Conservation (phyloP, 2,888 invertebrate species). For the Stratiomys singularior region DNA sequence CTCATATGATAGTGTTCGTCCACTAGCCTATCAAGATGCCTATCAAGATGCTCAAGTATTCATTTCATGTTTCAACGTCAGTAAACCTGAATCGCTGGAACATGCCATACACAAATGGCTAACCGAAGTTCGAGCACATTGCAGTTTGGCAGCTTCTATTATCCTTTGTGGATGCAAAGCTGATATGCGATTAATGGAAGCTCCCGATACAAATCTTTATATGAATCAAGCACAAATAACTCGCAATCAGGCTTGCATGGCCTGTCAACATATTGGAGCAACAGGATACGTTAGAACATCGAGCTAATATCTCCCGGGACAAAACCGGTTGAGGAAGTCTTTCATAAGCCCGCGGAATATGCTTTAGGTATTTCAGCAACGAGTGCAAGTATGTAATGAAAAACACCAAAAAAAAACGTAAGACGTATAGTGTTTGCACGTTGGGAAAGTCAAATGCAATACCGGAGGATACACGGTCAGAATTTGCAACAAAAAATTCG, state of each 20-base stretch:
- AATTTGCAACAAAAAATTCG: conserved; percentile 69
- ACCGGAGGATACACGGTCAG: conserved; percentile 70
- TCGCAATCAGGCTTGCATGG: conserved; percentile 69
- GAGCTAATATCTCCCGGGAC: conserved; percentile 70
- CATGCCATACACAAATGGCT: conserved; percentile 74
- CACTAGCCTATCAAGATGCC: conserved; percentile 73
- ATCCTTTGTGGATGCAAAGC: conserved; percentile 75
- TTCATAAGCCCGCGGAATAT: conserved; percentile 74
- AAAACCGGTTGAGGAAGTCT: conserved; percentile 71
- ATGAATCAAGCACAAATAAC: conserved; percentile 54
- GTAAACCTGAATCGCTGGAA: conserved; percentile 70
- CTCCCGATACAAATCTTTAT: conserved; percentile 34
- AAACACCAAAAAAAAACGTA: conserved; percentile 49
- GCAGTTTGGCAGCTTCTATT: conserved; percentile 68
- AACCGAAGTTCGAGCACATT: conserved; percentile 73
- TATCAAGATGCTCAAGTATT: conserved; percentile 72
- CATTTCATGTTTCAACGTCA: conserved; percentile 72
- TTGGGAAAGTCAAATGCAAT: conserved; percentile 11
- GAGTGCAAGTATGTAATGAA: conserved; percentile 28
- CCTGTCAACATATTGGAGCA: conserved; percentile 73
- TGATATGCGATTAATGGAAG: conserved; percentile 66
- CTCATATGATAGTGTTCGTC: conserved; percentile 71
- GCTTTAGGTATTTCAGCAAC: conserved; percentile 66
- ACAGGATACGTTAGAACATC: conserved; percentile 75
- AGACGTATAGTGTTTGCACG: conserved; percentile 49